Evolutionary conservation across 2,888 invertebrate species (phyloP), one percentile per base, ranked within the genome.

Genomic region (Lordiphosa fenestrarum): DNA sequence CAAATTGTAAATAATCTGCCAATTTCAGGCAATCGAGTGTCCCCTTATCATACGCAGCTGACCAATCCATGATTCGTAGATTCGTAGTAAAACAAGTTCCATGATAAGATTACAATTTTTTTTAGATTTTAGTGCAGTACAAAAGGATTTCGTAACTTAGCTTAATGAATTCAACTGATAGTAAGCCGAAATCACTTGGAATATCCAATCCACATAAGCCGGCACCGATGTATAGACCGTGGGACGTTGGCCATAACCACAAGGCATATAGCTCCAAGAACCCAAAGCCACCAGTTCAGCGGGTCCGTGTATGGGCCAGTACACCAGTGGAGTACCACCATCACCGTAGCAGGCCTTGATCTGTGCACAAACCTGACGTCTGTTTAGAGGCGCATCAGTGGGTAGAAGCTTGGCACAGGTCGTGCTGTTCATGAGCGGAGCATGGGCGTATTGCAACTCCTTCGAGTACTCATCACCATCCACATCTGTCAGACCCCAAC

Each of bases 241-340:
- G 1, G 87, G 87, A 0, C 87, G 71, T 1, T 55, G 54, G 4
- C 66, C 73, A 63, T 78, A 86, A 15, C 84, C 84, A 38, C 87
- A 87, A 6, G 87, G 87, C 69, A 86, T 62, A 36, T 87, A 87
- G 51, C 74, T 78, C 77, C 82, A 87, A 3, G 87, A 87, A 7
- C 77, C 82, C 0, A 87, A 63, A 0, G 75, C 87, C 10, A 75
- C 72, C 21, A 87, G 60, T 13, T 86, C 87, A 3, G 73, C 58
- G 1, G 71, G 64, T 30, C 73, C 77, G n/a, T 51, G 42, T 3
- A 63, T 57, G 46, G 75, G 84, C 71, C 87, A 81, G 47, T 76
- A 66, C 23, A 87, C 84, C 33, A 87, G 42, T 0, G 87, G 87
- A 15, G 75, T 80, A 21, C 87, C 87, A 4, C 87, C 87, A 47